A percentile compares a stretch with the other conserved stretches of the same genome.
Evolutionary conservation across 2,113 vertebrate genomes (phyloP).

Genomic region (Protobothrops mucrosquamatus): DNA sequence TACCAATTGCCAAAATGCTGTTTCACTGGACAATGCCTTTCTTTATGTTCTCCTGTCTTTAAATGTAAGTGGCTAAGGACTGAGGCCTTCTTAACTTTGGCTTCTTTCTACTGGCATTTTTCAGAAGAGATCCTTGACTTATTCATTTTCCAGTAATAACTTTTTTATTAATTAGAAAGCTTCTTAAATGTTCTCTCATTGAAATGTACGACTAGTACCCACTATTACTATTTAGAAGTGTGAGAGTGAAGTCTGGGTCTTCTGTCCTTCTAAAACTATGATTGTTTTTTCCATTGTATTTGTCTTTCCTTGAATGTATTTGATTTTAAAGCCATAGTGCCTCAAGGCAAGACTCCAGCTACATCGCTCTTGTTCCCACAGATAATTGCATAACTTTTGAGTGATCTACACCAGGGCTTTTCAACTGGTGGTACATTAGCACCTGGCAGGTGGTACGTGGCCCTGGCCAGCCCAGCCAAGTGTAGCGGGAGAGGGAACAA

Average conservation of each 20-base stretch:
- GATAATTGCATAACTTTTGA: no score
- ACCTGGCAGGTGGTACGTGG: no score
- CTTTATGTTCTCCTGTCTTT: background rate
- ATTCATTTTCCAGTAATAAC: background rate
- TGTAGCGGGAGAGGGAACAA: no score
- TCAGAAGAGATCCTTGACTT: background rate
- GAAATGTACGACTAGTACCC: background rate
- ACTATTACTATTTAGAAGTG: background rate
- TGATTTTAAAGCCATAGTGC: background rate
- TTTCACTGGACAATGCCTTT: background rate
- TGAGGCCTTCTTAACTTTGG: background rate
- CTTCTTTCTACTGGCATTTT: background rate
- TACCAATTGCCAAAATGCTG: background rate
- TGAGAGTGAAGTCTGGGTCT: background rate
- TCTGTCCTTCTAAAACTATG: background rate
- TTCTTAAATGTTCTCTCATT: background rate
- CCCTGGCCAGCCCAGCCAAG: no score
- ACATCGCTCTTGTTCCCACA: background rate
- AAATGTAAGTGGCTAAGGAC: background rate
- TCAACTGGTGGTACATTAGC: no score
- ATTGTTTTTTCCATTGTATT: background rate
- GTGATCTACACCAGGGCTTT: no score
- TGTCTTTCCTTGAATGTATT: background rate
- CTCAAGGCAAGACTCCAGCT: background rate
- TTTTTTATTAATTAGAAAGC: background rate